A percentile compares a stretch with the other conserved stretches of the same genome.
Evolutionary conservation across 1,140 invertebrate species (phyloP).

Genomic region (Macrosteles quadrilineatus): DNA sequence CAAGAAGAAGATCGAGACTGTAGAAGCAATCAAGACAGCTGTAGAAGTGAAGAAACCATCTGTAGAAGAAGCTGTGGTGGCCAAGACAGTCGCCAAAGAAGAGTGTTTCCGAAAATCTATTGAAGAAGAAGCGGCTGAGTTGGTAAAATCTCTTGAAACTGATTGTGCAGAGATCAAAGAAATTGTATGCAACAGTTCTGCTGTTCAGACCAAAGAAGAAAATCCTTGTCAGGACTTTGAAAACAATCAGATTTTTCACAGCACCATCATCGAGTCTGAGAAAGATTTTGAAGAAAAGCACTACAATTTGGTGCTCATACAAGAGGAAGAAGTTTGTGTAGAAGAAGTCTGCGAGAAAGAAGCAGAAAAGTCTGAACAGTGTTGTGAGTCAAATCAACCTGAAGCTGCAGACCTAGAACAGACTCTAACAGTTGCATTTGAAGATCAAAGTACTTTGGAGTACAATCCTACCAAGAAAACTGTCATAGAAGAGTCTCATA

Average conservation of each 20-base stretch:
- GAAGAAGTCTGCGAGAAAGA: neutral
- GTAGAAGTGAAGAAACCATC: neutral
- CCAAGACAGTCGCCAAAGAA: neutral
- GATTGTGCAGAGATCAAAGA: neutral
- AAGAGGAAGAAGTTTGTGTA: neutral
- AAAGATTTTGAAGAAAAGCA: neutral
- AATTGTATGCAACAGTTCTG: neutral
- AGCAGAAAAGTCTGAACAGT: neutral
- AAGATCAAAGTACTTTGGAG: conserved; percentile 6
- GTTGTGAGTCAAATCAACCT: too few relatives aligned
- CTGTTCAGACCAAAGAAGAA: neutral
- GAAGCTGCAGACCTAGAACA: too few relatives aligned
- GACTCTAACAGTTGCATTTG: too few relatives aligned
- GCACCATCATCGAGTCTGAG: neutral
- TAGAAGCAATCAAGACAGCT: conserved; percentile 19
- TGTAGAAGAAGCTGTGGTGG: neutral
- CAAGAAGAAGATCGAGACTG: neutral
- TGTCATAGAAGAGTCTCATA: neutral
- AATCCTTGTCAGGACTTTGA: conserved; percentile 4
- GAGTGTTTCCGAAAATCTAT: neutral
- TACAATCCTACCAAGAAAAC: neutral
- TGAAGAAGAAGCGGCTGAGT: neutral
- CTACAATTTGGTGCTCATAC: too few relatives aligned
- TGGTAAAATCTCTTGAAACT: too few relatives aligned
- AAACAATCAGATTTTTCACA: neutral